A percentile compares a stretch with the other conserved stretches of the same genome.
Conservation (phyloP, 2,113 vertebrate species). For the Thermophis baileyi region DNA sequence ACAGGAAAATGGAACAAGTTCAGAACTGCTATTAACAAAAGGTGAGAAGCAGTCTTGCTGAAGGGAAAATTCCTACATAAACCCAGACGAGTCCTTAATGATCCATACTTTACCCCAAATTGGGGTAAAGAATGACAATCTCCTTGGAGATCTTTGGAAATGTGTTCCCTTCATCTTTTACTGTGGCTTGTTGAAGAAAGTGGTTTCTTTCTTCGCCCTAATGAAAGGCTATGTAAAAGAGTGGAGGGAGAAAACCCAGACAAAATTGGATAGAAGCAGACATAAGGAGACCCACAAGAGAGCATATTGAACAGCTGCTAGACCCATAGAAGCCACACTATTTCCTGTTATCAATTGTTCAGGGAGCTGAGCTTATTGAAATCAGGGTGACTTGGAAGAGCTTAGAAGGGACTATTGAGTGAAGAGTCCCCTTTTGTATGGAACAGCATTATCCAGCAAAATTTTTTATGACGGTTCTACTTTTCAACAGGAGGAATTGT, state of each 20-base stretch:
- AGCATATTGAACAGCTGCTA: slow-evolving; percentile 31
- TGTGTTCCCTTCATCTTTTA: neutral
- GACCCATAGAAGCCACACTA: slow-evolving; percentile 38
- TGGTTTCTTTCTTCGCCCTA: neutral
- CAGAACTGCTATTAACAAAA: neutral
- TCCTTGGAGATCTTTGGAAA: neutral
- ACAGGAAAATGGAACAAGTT: neutral
- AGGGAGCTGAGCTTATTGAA: slow-evolving; percentile 36
- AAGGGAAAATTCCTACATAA: neutral
- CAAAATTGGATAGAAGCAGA: slow-evolving; percentile 16
- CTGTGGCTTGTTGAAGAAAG: slow-evolving; percentile 11
- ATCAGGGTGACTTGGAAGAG: slow-evolving; percentile 42
- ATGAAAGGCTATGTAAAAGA: neutral
- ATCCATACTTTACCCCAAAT: neutral
- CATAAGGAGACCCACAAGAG: slow-evolving; percentile 27
- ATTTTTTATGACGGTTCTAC: slow-evolving; percentile 50
- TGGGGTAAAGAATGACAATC: neutral
- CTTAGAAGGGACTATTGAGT: slow-evolving; percentile 36
- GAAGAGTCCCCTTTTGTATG: slow-evolving; percentile 48
- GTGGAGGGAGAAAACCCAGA: neutral
- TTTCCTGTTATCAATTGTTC: slow-evolving; percentile 33
- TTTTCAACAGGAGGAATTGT: slow-evolving; percentile 60
- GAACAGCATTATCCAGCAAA: slow-evolving; percentile 53
- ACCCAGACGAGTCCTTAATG: neutral
- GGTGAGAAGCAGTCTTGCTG: neutral